A percentile compares a stretch with the other conserved stretches of the same genome.
Evolutionary conservation across 2,797 vertebrate genomes (phyloP).

Genomic region (Hemibagrus guttatus): DNA sequence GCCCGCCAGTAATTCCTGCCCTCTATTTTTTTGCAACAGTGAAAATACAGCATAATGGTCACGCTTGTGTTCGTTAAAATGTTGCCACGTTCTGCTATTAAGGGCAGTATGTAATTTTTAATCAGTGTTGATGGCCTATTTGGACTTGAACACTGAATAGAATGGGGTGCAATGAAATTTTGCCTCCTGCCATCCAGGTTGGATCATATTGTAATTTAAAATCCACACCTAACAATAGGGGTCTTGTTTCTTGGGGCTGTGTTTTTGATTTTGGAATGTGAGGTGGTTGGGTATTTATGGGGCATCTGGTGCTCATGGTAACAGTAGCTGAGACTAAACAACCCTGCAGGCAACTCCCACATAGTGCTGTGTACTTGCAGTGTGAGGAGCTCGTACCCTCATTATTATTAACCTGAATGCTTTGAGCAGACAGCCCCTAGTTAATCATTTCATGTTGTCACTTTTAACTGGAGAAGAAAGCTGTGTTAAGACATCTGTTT

Average conservation of each 20-base stretch:
- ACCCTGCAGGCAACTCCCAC: conserved; percentile 36
- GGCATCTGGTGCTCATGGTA: conserved; percentile 45
- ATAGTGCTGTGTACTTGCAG: conserved; percentile 4
- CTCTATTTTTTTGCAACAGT: conserved; percentile 56
- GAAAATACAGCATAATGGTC: conserved; percentile 32
- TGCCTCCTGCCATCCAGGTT: conserved; percentile 6
- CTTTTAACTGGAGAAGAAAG: background rate
- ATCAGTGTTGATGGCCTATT: conserved; percentile 1
- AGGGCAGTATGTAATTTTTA: background rate
- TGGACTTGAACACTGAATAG: background rate
- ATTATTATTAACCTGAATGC: conserved; percentile 47
- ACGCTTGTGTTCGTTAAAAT: conserved; percentile 8
- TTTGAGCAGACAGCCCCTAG: conserved; percentile 41
- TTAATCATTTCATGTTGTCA: conserved; percentile 3
- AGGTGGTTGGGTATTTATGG: conserved; percentile 48
- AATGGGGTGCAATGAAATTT: conserved; percentile 17
- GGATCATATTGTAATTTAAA: conserved; percentile 49
- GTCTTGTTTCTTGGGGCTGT: conserved; percentile 35
- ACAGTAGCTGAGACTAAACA: conserved; percentile 39
- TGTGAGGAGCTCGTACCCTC: conserved; percentile 23
- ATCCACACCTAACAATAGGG: conserved; percentile 43
- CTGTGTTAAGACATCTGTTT: conserved; percentile 1
- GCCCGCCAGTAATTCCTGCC: conserved; percentile 56
- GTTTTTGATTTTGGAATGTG: conserved; percentile 35
- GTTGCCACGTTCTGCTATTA: conserved; percentile 9